phyloP scores from a whole-genome alignment of 2,888 invertebrate genomes.

The Temnothorax rugatulus region DNA sequence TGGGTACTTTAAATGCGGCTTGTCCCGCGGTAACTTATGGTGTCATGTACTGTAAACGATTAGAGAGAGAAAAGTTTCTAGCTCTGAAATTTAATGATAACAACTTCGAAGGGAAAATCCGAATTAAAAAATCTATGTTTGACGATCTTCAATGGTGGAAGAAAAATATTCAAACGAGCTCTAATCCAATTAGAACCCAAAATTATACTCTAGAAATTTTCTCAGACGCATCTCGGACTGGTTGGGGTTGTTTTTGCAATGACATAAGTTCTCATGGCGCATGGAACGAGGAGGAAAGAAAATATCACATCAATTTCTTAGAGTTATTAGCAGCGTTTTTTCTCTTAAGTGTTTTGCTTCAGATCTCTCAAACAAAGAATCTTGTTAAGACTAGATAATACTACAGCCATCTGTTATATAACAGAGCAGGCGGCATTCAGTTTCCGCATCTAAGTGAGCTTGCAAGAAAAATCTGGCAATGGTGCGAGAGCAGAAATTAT shows the following conservation, averaged over 20 bases:
- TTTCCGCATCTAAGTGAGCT: background rate
- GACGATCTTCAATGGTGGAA: slow-evolving; percentile 15
- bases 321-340: slow-evolving; percentile 10
- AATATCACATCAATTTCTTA: slow-evolving; percentile 9
- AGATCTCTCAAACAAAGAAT: background rate
- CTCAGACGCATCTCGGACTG: slow-evolving; percentile 1
- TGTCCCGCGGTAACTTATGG: slow-evolving; percentile 41
- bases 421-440: background rate
- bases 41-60: background rate
- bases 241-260: slow-evolving; percentile 12
- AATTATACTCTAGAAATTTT: slow-evolving; percentile 12
- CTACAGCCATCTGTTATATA: slow-evolving; percentile 1
- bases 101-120: slow-evolving; percentile 1
- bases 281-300: background rate
- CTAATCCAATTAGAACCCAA: background rate
- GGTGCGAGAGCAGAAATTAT: slow-evolving; percentile 68
- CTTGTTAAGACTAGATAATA: background rate
- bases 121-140: background rate
- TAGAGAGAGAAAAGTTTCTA: slow-evolving; percentile 3
- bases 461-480: slow-evolving; percentile 67
- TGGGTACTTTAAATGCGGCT: slow-evolving; percentile 49
- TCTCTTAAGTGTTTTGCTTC: slow-evolving; percentile 6
- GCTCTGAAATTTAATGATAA: background rate
- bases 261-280: background rate
- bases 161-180: background rate